phyloP scores from a whole-genome alignment of 2,113 vertebrate genomes.

The Heptranchias perlo region DNA sequence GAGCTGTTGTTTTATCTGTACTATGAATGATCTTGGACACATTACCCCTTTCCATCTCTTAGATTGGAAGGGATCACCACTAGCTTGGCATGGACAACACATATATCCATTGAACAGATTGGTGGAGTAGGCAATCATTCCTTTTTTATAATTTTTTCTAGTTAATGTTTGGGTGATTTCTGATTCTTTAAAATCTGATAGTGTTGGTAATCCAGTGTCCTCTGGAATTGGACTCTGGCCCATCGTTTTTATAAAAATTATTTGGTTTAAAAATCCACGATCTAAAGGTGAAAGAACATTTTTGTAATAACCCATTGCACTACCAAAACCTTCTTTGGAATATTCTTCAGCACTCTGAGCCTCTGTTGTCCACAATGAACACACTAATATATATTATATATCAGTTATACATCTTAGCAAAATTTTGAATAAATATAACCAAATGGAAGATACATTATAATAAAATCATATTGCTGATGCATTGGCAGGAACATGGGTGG shows the following conservation, averaged over 20 bases:
- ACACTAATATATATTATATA: not conserved
- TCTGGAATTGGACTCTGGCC: not conserved
- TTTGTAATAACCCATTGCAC: not conserved
- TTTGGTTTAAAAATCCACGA: not conserved
- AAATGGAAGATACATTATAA: not conserved
- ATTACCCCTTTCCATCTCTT: not conserved
- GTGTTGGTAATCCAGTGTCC: too few species aligned
- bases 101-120: not conserved
- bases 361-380: not conserved
- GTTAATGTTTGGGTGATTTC: too few species aligned
- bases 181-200: too few species aligned
- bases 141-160: too few species aligned
- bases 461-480: not conserved
- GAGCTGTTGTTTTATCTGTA: not conserved
- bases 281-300: not conserved
- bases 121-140: too few species aligned
- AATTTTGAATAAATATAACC: not conserved
- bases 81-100: not conserved
- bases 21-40: not conserved
- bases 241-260: not conserved
- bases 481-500: not conserved
- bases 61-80: not conserved
- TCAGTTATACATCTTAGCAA: not conserved
- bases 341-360: not conserved
- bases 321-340: not conserved